Conservation (phyloP, 2,113 vertebrate species). For the Gallinago undulata region DNA sequence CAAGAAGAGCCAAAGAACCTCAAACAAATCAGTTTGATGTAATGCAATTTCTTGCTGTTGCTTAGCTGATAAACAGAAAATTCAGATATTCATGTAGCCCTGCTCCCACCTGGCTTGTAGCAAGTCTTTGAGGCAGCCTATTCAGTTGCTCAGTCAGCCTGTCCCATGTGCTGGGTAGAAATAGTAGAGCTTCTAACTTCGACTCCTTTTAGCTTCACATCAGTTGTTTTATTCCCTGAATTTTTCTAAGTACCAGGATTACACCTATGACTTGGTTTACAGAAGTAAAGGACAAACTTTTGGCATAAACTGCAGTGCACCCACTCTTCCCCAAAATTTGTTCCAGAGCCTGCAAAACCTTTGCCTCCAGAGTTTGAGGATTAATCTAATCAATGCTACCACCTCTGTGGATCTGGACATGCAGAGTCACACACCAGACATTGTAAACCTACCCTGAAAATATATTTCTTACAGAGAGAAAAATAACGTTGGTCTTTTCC, state of each 20-base stretch:
- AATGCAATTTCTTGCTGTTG: neutral
- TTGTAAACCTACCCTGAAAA: neutral
- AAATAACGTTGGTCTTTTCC: neutral
- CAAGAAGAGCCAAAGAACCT: neutral
- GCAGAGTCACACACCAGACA: neutral
- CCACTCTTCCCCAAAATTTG: neutral
- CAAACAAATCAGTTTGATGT: neutral
- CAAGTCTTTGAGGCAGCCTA: neutral
- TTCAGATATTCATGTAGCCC: neutral
- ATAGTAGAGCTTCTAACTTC: neutral
- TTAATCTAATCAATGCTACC: neutral
- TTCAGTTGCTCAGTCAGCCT: neutral
- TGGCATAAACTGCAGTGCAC: neutral
- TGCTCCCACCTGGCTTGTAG: neutral
- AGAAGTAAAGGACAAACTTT: neutral
- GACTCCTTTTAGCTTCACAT: neutral
- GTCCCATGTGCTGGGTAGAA: neutral
- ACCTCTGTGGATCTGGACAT: neutral
- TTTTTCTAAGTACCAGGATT: neutral
- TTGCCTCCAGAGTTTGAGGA: neutral
- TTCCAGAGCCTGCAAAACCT: neutral
- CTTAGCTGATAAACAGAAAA: neutral
- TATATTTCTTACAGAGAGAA: neutral
- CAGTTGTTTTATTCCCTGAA: neutral
- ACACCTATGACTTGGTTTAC: neutral